Conservation (phyloP, 1,140 invertebrate species). For the Lysiphlebus fabarum region DNA sequence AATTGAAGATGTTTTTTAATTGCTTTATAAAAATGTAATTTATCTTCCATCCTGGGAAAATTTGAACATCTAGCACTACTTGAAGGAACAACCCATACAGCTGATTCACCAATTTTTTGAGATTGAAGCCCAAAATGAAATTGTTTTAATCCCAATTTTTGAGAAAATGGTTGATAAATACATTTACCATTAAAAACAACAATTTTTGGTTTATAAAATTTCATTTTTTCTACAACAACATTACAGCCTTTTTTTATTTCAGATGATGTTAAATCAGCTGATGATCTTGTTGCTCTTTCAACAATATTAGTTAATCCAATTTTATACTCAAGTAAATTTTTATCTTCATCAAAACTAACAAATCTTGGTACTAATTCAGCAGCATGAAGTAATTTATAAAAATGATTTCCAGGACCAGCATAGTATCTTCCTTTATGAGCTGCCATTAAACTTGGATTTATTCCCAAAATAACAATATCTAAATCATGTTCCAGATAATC, state of each 20-base stretch:
- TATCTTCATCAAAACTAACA: slow-evolving; percentile 45
- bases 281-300: slow-evolving; percentile 45
- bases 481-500: slow-evolving; percentile 44
- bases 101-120: slow-evolving; percentile 38
- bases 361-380: slow-evolving; percentile 39
- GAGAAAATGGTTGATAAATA: slow-evolving; percentile 39
- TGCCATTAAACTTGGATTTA: slow-evolving; percentile 51
- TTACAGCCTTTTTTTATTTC: slow-evolving; percentile 47
- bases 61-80: slow-evolving; percentile 52
- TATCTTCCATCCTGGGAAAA: slow-evolving; percentile 50
- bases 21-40: slow-evolving; percentile 48
- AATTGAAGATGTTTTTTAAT: slow-evolving; percentile 46
- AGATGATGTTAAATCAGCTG: slow-evolving; percentile 42
- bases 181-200: slow-evolving; percentile 53
- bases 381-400: slow-evolving; percentile 48
- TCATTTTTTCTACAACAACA: slow-evolving; percentile 41
- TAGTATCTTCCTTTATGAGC: slow-evolving; percentile 51
- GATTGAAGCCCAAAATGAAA: slow-evolving; percentile 45
- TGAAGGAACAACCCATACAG: slow-evolving; percentile 51
- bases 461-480: slow-evolving; percentile 49
- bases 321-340: slow-evolving; percentile 39
- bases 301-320: slow-evolving; percentile 53
- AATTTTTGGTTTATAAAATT: slow-evolving; percentile 45
- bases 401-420: slow-evolving; percentile 52
- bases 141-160: background rate